These are phyloP conservation scores for Poecilia velifera DNA, from an alignment of 2,797 vertebrate genomes.

Conservation along the genomic window DNA sequence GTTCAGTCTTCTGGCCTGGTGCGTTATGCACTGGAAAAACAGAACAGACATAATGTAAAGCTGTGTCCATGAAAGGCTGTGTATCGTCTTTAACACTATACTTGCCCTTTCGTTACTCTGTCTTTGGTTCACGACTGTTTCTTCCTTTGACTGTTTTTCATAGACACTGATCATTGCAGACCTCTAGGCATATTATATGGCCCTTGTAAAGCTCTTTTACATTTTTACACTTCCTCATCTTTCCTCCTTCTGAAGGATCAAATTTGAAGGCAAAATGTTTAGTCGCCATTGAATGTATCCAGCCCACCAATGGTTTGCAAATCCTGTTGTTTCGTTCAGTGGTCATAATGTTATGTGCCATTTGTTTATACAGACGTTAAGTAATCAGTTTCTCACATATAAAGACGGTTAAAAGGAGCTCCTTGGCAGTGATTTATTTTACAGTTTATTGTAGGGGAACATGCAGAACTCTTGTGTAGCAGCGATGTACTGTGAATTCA, in stretches of 20 bases:
- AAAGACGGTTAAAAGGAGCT: neutral
- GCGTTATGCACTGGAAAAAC: neutral
- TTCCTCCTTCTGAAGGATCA: neutral
- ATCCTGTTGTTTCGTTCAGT: neutral
- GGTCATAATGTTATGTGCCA: neutral
- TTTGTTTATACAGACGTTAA: neutral
- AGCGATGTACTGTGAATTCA: slow-evolving; percentile 54
- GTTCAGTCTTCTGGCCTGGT: neutral
- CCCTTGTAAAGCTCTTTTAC: neutral
- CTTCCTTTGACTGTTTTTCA: neutral
- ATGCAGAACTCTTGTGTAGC: slow-evolving; percentile 16
- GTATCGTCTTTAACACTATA: neutral
- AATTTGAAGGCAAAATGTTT: neutral
- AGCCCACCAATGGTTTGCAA: neutral
- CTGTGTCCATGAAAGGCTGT: neutral
- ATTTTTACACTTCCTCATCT: neutral
- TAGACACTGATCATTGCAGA: neutral
- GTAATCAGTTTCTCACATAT: slow-evolving; percentile 4
- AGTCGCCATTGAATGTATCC: neutral
- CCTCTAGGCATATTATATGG: neutral
- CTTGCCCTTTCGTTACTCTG: neutral
- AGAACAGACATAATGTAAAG: neutral
- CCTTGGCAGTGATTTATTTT: slow-evolving; percentile 22
- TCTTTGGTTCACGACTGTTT: neutral
- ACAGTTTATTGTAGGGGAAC: slow-evolving; percentile 28